Evolutionary conservation across 2,888 invertebrate species (phyloP).

Genomic region (Thymelicus sylvestris): DNA sequence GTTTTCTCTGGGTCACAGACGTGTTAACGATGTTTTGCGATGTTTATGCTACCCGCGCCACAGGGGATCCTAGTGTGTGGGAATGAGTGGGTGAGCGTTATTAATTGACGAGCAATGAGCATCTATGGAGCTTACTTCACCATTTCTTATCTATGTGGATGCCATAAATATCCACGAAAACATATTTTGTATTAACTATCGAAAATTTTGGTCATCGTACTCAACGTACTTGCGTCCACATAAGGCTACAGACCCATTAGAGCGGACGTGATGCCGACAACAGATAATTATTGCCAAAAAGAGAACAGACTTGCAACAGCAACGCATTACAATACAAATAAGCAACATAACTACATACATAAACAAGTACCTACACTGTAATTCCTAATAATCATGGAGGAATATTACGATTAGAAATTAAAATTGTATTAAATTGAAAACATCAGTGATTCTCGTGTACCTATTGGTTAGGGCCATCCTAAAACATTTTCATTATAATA

Average conservation of each 20-base stretch:
- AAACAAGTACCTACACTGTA: not conserved
- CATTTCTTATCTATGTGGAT: too few species aligned
- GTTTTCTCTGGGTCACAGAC: too few species aligned
- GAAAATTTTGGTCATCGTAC: slow-evolving; percentile 10
- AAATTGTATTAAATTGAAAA: not conserved
- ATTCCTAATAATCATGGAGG: not conserved
- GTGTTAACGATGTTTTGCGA: not conserved
- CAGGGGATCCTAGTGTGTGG: too few species aligned
- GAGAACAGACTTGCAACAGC: slow-evolving; percentile 33
- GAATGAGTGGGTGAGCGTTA: too few species aligned
- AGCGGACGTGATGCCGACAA: slow-evolving; percentile 29
- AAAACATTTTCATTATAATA: too few species aligned
- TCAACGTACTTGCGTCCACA: slow-evolving; percentile 18
- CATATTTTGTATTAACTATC: not conserved
- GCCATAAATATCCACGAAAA: too few species aligned
- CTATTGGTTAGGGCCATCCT: too few species aligned
- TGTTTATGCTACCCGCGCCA: not conserved
- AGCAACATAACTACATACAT: not conserved
- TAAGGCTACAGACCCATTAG: slow-evolving; percentile 36
- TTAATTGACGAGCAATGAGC: too few species aligned
- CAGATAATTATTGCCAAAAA: slow-evolving; percentile 39
- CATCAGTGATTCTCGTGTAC: too few species aligned
- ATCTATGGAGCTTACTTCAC: too few species aligned
- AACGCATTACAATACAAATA: slow-evolving; percentile 26
- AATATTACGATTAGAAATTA: not conserved